Percentiles rank a stretch among this genome's conserved stretches.
Conservation (phyloP, 2,888 invertebrate genomes). For the Mesoligia furuncula region DNA sequence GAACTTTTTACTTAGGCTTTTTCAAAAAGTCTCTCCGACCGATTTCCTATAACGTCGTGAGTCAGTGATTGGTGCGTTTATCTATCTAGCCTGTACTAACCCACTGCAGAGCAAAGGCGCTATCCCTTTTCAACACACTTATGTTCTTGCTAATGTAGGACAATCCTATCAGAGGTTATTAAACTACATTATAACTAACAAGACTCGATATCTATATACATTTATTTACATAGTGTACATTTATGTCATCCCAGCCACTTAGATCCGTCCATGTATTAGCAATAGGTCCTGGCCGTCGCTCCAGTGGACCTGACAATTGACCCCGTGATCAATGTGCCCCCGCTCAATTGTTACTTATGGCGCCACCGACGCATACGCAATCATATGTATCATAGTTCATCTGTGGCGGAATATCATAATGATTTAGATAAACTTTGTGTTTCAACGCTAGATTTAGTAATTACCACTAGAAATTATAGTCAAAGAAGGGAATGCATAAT, state of each 20-base stretch:
- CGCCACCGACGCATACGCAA: slow-evolving; percentile 51
- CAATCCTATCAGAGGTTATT: neutral
- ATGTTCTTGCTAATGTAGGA: neutral
- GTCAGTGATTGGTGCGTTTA: neutral
- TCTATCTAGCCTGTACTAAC: neutral
- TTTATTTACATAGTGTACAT: neutral
- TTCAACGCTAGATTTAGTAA: neutral
- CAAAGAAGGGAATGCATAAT: neutral
- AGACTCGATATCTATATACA: no score
- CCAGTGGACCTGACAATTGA: slow-evolving; percentile 69
- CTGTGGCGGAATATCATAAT: slow-evolving; percentile 1
- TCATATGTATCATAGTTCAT: slow-evolving; percentile 37
- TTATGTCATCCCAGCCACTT: slow-evolving; percentile 18
- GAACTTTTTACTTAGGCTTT: no score
- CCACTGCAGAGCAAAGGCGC: neutral
- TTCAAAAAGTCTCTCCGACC: no score
- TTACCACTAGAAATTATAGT: neutral
- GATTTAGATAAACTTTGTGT: neutral
- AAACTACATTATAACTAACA: neutral
- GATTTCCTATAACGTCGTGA: neutral
- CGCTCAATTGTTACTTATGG: slow-evolving; percentile 57
- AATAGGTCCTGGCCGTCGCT: slow-evolving; percentile 51
- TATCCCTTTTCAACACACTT: neutral
- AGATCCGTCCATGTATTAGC: slow-evolving; percentile 41
- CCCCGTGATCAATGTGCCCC: slow-evolving; percentile 70